phyloP scores from a whole-genome alignment of 2,113 vertebrate species.

The Carassius auratus region DNA sequence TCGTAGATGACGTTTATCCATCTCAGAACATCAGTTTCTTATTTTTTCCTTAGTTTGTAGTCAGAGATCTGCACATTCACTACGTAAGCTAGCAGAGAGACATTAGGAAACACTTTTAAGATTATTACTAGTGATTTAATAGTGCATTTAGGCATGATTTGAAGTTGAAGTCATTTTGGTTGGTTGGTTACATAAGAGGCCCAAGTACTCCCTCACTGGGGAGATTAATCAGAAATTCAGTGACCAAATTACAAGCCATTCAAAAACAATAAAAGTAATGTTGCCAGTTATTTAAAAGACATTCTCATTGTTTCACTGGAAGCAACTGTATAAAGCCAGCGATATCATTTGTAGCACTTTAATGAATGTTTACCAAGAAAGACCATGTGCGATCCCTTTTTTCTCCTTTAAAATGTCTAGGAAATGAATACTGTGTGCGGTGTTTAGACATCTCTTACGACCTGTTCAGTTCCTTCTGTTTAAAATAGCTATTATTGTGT shows the following conservation, averaged over 20 bases:
- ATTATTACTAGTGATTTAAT: neutral
- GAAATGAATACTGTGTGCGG: neutral
- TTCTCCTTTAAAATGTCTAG: conserved; percentile 8
- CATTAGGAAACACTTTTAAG: neutral
- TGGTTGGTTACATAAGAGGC: neutral
- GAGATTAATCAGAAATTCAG: neutral
- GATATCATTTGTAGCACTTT: conserved; percentile 55
- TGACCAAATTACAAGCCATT: neutral
- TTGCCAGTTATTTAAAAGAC: conserved; percentile 3
- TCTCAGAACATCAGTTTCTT: conserved; percentile 4
- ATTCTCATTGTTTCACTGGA: neutral
- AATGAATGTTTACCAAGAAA: conserved; percentile 49
- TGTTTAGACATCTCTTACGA: conserved; percentile 5
- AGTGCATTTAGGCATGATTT: neutral
- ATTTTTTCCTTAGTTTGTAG: neutral
- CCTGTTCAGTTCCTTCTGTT: neutral
- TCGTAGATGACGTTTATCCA: conserved; percentile 12
- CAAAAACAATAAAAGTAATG: neutral
- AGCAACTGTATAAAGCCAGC: conserved; percentile 44
- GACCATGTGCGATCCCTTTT: conserved; percentile 10
- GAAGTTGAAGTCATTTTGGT: conserved; percentile 11
- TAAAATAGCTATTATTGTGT: conserved; percentile 8
- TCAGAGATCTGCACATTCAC: conserved; percentile 8
- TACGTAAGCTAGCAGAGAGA: neutral
- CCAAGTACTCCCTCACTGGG: neutral